Evolutionary conservation across 2,113 vertebrate genomes (phyloP), one percentile per base, ranked within the genome.

Genomic region (Kryptolebias marmoratus): DNA sequence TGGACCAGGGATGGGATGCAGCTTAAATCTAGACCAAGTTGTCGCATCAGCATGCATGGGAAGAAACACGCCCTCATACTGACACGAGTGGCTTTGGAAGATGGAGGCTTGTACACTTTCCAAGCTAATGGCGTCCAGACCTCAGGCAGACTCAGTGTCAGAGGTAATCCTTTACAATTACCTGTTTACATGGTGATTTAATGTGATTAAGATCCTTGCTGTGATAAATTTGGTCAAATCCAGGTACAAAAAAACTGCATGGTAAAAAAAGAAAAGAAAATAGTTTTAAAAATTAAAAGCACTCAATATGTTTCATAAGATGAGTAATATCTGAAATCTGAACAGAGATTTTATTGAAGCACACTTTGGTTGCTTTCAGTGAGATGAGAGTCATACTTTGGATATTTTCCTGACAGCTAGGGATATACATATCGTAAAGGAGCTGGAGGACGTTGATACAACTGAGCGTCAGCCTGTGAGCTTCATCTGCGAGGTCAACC

Each of bases 401-500:
- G 7, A 57, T 63, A 2, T 70, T 71, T 55, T 67, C 22, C 67
- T 81, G 73, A 48, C 83, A 99, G 97, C 95, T 71, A 94, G 95
- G 71, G 94, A 96, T 6, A 89, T 98, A 84, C 89, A 88, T 85
- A 95, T 99, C 2, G 70, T 94, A 31, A 95, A 92, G 67, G 93
- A 94, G 1, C 82, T 99, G 82, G 91, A 96, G 73, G 94, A 98
- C 0, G 89, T 95, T 71, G 94, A 96, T 64, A 96, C 96, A 61
- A 92, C 82, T 0, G 97, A 99, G 77, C 94, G 91, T 0, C 94
- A 96, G n/a, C 89, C 89, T 0, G 95, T 96, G 0, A 94, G 90
- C 53, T 97, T 99, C 75, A 0, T 81, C 50, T 98, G 97, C 9
- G 94, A 97, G 81, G 95, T 99, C 48, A 98, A 96, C 22, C 95